Conservation (phyloP, 2,113 vertebrate species). For the Actenoides lindsayi region DNA sequence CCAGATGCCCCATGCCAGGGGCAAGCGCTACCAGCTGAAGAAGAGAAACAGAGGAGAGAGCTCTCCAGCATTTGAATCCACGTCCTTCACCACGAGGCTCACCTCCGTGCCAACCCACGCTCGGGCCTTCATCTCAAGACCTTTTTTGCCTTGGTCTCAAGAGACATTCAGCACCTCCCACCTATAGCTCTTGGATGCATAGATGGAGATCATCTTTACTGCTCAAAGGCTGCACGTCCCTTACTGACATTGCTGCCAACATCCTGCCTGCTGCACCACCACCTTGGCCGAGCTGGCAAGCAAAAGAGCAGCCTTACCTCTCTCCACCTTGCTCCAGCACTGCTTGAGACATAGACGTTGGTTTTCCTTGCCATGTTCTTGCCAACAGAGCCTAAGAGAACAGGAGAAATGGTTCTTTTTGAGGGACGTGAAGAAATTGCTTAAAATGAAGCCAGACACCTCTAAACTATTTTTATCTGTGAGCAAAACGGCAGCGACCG, state of each 20-base stretch:
- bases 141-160: neutral
- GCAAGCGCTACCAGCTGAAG: neutral
- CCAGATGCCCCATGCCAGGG: fast-evolving
- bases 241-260: neutral
- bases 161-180: neutral
- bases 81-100: neutral
- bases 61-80: neutral
- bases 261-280: neutral
- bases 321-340: constrained; percentile 91
- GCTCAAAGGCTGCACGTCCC: fast-evolving
- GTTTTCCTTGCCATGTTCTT: constrained; percentile 93
- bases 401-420: neutral
- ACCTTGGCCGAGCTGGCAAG: neutral
- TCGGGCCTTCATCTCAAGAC: neutral
- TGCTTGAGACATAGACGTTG: constrained; percentile 95
- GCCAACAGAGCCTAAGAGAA: constrained; percentile 86
- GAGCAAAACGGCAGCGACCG: neutral
- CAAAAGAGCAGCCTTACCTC: constrained; percentile 82
- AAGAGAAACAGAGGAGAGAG: neutral
- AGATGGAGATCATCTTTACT: neutral
- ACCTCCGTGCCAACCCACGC: fast-evolving
- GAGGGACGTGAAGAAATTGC: neutral
- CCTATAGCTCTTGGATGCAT: fast-evolving
- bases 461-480: neutral
- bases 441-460: neutral